Evolutionary conservation across 2,797 vertebrate species (phyloP).

Genomic region (Cyprinella venusta): DNA sequence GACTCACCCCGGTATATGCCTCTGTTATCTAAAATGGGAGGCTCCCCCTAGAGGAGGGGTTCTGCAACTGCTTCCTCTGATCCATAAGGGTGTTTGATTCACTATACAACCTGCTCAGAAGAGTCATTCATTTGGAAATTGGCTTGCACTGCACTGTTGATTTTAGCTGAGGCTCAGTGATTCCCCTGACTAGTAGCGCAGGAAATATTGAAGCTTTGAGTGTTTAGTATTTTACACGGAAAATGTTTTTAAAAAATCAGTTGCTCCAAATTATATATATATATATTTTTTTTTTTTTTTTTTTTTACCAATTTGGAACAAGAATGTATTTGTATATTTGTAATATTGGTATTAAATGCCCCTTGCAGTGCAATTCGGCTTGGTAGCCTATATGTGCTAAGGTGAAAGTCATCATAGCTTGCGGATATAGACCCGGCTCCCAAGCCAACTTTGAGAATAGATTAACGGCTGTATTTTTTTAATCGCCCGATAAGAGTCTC

Average conservation of each 20-base stretch:
- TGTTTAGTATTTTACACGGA: not conserved
- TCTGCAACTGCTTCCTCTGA: not conserved
- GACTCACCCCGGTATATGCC: too few relatives aligned
- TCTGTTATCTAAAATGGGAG: not conserved
- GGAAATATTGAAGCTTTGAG: too few relatives aligned
- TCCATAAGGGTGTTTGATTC: not conserved
- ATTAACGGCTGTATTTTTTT: too few relatives aligned
- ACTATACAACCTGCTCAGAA: not conserved
- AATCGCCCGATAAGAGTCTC: too few relatives aligned
- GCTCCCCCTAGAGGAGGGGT: slow-evolving; percentile 5
- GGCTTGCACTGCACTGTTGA: not conserved
- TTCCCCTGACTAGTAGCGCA: not conserved
- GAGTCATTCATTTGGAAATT: not conserved
- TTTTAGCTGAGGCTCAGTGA: not conserved
- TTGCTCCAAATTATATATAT: not conserved
- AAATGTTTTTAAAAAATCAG: not conserved
- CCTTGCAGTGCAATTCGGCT: too few relatives aligned
- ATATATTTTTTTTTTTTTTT: too few relatives aligned
- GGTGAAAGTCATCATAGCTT: too few relatives aligned
- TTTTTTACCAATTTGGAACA: not conserved
- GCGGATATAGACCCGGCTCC: too few relatives aligned
- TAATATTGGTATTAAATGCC: too few relatives aligned
- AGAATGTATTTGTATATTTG: too few relatives aligned
- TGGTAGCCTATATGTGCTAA: too few relatives aligned
- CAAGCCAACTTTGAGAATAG: too few relatives aligned